These are phyloP conservation scores for Chloromyia formosa DNA, from an alignment of 2,888 invertebrate genomes.

Conservation along the genomic window DNA sequence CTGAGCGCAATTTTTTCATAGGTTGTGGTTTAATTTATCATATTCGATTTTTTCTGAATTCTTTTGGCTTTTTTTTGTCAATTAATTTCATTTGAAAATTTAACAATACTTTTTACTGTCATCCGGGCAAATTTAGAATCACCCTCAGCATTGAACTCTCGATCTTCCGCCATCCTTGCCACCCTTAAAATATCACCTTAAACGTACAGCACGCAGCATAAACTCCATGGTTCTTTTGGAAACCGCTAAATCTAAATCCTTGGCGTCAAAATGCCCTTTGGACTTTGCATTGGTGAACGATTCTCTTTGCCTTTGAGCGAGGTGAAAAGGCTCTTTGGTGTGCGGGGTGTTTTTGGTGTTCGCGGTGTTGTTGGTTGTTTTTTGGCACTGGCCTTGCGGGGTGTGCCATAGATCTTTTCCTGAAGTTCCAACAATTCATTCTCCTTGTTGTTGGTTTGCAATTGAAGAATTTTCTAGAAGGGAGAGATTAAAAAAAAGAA, in stretches of 20 bases:
- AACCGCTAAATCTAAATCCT: conserved; percentile 21
- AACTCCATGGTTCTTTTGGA: neutral
- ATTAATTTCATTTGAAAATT: too few relatives aligned
- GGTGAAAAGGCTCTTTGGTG: conserved; percentile 59
- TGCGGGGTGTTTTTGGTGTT: conserved; percentile 56
- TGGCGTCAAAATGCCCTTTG: conserved; percentile 39
- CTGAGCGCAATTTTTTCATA: too few relatives aligned
- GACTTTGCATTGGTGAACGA: conserved; percentile 53
- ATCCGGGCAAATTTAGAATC: too few relatives aligned
- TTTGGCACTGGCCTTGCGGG: conserved; percentile 27
- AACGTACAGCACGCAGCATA: too few relatives aligned
- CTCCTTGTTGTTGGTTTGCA: conserved; percentile 49
- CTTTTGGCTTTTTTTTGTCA: too few relatives aligned
- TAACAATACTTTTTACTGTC: too few relatives aligned
- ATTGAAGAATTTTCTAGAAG: conserved; percentile 49
- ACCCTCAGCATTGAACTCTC: too few relatives aligned
- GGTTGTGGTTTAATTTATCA: too few relatives aligned
- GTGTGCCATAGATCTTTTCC: conserved; percentile 46
- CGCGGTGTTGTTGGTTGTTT: conserved; percentile 55
- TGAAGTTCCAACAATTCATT: conserved; percentile 50
- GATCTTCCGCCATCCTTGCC: too few relatives aligned
- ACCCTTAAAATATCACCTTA: too few relatives aligned
- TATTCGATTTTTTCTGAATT: too few relatives aligned
- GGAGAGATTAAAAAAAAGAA: too few relatives aligned
- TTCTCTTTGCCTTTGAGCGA: conserved; percentile 62